Conservation (phyloP, 2,113 vertebrate genomes). For the Alethe diademata region DNA sequence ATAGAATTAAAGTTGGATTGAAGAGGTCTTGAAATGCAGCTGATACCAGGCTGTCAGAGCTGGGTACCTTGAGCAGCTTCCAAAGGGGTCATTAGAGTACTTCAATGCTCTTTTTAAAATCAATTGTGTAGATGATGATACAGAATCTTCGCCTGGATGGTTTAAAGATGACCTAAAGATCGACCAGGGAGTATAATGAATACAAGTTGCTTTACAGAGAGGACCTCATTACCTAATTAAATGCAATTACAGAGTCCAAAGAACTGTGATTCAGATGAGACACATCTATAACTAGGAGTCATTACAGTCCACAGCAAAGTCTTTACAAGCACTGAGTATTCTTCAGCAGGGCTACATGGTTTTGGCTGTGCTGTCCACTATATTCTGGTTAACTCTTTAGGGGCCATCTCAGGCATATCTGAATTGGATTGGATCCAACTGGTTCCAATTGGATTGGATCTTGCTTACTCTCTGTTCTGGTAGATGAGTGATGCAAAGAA, state of each 20-base stretch:
- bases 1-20: neutral
- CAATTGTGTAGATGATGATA: neutral
- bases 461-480: neutral
- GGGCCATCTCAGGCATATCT: neutral
- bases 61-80: neutral
- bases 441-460: neutral
- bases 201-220: neutral
- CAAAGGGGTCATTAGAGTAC: neutral
- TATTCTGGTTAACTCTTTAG: neutral
- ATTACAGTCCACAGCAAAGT: neutral
- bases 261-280: neutral
- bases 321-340: neutral
- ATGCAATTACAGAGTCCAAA: neutral
- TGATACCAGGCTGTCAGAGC: neutral
- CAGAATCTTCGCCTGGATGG: neutral
- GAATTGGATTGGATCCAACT: neutral
- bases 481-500: neutral
- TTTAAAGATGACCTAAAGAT: constrained; percentile 30
- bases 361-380: neutral
- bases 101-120: neutral
- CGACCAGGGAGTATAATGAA: neutral
- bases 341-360: neutral
- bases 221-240: constrained; percentile 5
- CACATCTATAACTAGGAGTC: neutral
- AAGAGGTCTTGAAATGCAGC: neutral